Evolutionary conservation across 2,888 invertebrate species (phyloP).

Genomic region (Sinohyriopsis cumingii): DNA sequence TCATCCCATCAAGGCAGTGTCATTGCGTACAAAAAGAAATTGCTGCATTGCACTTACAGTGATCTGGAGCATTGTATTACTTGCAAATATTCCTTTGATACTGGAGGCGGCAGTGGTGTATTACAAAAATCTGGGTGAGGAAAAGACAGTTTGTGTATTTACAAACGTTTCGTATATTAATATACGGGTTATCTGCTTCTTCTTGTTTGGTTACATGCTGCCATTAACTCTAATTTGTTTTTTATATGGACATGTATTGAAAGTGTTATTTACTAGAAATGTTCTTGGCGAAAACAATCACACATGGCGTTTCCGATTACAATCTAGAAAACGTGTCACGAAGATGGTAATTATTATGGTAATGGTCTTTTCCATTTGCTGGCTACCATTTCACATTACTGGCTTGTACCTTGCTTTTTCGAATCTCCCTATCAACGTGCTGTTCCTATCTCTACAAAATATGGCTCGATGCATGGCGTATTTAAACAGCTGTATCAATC

Average conservation of each 20-base stretch:
- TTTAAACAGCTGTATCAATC: constrained; percentile 93
- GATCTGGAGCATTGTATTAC: constrained; percentile 83
- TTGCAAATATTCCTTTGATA: constrained; percentile 46
- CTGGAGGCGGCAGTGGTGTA: constrained; percentile 25
- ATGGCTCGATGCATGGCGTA: constrained; percentile 77
- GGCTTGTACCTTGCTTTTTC: constrained; percentile 80
- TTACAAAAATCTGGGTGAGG: constrained; percentile 65
- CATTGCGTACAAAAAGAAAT: constrained; percentile 84
- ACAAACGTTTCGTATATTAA: constrained; percentile 2
- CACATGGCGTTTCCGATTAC: constrained; percentile 85
- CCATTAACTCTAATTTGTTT: constrained; percentile 88
- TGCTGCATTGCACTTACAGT: constrained; percentile 83
- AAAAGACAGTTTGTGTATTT: constrained; percentile 9
- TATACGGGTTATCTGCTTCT: constrained; percentile 72
- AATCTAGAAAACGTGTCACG: constrained; percentile 82
- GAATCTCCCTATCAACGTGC: constrained; percentile 77
- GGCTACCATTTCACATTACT: constrained; percentile 89
- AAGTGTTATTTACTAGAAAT: constrained; percentile 84
- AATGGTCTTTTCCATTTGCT: constrained; percentile 90
- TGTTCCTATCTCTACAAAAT: constrained; percentile 74
- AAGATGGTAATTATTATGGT: constrained; percentile 91
- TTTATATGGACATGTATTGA: constrained; percentile 88
- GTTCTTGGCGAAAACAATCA: constrained; percentile 77
- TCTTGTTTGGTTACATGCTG: constrained; percentile 87
- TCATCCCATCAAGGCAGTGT: constrained; percentile 88